Evolutionary conservation across 2,888 invertebrate species (phyloP), one percentile per base, ranked within the genome.

Genomic region (Monochamus alternatus): DNA sequence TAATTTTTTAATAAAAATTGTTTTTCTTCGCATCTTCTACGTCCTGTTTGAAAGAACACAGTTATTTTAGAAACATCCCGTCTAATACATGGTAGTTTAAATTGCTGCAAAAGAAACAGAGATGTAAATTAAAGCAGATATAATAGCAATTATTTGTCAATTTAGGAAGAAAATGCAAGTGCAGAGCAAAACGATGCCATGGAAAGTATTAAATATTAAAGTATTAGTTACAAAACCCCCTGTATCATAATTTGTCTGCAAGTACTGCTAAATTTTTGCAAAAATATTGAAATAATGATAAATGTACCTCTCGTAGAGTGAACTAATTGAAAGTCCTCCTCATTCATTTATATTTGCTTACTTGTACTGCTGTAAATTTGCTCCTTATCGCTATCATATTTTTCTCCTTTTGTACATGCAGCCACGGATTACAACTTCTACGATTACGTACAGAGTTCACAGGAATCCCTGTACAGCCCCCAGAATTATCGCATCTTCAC

Each of bases 361-460:
- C 38, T 38, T 38, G 7, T 7, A 60, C 47, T n/a, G 30, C 22
- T 68, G 12, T 8, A 55, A 68, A 30, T 52, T 43, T 9, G 4
- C 43, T 22, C 14, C 9, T 3, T 44, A 63, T 47, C 38, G 47
- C 47, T 64, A 43, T 65, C 55, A 47, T 55, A 43, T 44, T 73
- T 81, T 80, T 78, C 73, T 71, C 77, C 79, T 75, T 79, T 51
- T 74, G 81, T 80, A 85, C 89, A 89, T 86, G 89, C 89, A 88
- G 89, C 89, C 79, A 82, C 83, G 89, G 89, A 89, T 84, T 82
- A 80, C 75, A 82, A 83, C 75, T 84, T 84, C 76, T 81, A 81
- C 76, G 86, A 87, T 76, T 76, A 81, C 70, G 78, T 62, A 44
- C 75, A 82, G 66, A 84, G 86, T 78, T 88, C 88, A 31, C 86